phyloP scores from a whole-genome alignment of 2,888 invertebrate species.

The Nephrocerus scutellatus region DNA sequence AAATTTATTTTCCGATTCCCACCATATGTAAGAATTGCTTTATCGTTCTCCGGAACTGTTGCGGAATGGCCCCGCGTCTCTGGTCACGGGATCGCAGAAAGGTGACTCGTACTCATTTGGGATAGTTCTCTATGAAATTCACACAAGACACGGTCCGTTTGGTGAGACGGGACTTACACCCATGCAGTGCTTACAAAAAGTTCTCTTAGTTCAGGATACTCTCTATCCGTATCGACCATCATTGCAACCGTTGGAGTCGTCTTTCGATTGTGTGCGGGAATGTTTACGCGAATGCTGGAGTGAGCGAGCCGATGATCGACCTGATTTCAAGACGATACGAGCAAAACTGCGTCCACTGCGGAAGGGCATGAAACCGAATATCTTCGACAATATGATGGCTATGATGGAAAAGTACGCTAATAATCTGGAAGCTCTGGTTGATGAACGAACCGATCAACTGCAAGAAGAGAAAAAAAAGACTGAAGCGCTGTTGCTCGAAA shows the following conservation, averaged over 20 bases:
- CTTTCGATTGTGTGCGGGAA: constrained; percentile 79
- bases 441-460: constrained; percentile 86
- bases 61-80: constrained; percentile 46
- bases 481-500: constrained; percentile 78
- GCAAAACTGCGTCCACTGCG: constrained; percentile 71
- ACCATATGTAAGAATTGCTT: constrained; percentile 64
- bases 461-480: constrained; percentile 96
- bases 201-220: constrained; percentile 41
- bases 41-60: constrained; percentile 79
- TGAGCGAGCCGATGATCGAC: constrained; percentile 70
- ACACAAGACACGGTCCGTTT: constrained; percentile 79
- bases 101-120: constrained; percentile 84
- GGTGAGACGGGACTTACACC: constrained; percentile 63
- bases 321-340: constrained; percentile 78
- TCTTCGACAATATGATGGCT: constrained; percentile 96
- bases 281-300: constrained; percentile 83
- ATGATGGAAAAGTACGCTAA: constrained; percentile 98
- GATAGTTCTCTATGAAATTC: constrained; percentile 81
- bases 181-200: constrained; percentile 52
- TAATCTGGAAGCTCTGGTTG: constrained; percentile 87
- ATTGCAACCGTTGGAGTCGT: constrained; percentile 67
- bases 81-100: constrained; percentile 58
- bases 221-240: constrained; percentile 54
- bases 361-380: constrained; percentile 91
- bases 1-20: constrained; percentile 15